Evolutionary conservation across 2,888 invertebrate species (phyloP), one percentile per base, ranked within the genome.

Genomic region (Melipona bicolor): DNA sequence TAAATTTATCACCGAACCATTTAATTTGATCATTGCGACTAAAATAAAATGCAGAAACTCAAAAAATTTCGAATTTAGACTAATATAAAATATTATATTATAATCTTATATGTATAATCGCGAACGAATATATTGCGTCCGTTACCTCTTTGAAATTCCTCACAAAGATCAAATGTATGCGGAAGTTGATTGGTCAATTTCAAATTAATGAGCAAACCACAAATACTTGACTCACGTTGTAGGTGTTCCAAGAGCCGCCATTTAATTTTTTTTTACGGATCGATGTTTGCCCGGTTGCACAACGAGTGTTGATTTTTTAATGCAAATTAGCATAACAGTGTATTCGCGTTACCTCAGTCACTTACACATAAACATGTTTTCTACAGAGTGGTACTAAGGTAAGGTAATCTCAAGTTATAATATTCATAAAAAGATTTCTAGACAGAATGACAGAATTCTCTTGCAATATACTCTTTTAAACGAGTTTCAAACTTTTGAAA

Each of bases 271-370:
- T 76, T 62, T 24, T 6, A 17, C 52, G 52, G 52, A 50, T 77
- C 77, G 65, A 80, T 77, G 64, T 71, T 76, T 75, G 74, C 49
- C 3, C 52, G 43, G 74, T 75, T 74, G 67, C 61, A 49, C 67
- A 71, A 81, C 54, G 61, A 36, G 36, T 76, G 82, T 81, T 71
- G 81, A 71, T 83, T 75, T 83, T 83, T 83, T 67, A 71, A 11
- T 67, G 19, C 24, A 21, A 71, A 81, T 83, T 83, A 83, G 61
- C 71, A 81, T 81, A 81, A 76, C 67, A 50, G 61, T 68, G 36
- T 50, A 21, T 49, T n/a, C 21, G 21, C 49, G 67, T 71, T 67
- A 21, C 24, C 43, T 54, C 36, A n/a, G 64, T 32, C n/a, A 36
- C 15, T 49, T 52, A 19, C 68, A 67, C 52, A 61, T 72, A 67